Base-by-base conservation (phyloP, 2,113 vertebrate species). In the Seriola dumerili region DNA sequence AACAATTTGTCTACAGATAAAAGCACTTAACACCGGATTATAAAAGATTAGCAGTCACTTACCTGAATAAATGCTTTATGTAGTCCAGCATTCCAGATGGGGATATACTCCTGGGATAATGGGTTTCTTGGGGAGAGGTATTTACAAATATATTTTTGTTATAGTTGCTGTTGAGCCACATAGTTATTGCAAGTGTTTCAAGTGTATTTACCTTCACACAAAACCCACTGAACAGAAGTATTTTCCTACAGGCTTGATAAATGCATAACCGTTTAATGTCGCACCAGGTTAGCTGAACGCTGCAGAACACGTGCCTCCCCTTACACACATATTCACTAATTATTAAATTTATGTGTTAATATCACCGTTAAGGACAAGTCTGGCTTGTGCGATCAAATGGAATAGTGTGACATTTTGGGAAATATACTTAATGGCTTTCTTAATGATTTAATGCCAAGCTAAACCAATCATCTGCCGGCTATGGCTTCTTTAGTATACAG, bases 1-100 rank as follows among this genome's bases (percentile, higher is more conserved):
- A 70, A 64, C 85, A 85, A 55, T 86, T 82, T 69, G 80, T 83
- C 89, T 57, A 67, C 90, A 89, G 74, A 91, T 87, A 81, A 86
- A 90, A 90, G 87, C 87, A 81, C 79, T 89, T 86, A 91, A 87
- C 19, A 88, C 17, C 5, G 67, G 90, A 90, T 94, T 93, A 92
- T 73, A 76, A 83, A 91, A 92, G 90, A 93, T 94, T 91, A 93
- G 76, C 65, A 61, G 58, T 92, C 83, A 87, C 73, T 86, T 89
- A 91, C 85, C 86, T 92, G 90, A 89, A 85, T 85, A 85, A 83
- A 86, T 52, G 80, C 86, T 74, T 71, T 17, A 52, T 80, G 44
- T 75, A 67, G 63, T 85, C 78, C 72, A 80, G 64, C 64, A 67
- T 63, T 88, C 77, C 81, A 88, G 85, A 85, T 75, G 79, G 67